A percentile compares a stretch with the other conserved stretches of the same genome.
phyloP scores from a whole-genome alignment of 2,113 vertebrate species.

The Heterochromis multidens region DNA sequence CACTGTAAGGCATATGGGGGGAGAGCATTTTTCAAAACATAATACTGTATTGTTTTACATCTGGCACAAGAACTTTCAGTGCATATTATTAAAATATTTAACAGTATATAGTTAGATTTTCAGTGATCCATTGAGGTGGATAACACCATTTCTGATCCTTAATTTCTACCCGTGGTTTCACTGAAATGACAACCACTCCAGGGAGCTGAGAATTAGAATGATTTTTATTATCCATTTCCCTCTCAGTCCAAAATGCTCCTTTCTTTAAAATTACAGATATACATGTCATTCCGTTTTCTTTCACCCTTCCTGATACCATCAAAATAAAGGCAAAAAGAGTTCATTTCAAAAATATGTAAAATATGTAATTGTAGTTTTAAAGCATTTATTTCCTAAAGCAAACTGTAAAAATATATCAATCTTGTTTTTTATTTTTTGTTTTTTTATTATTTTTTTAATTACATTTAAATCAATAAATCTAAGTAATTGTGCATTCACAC shows the following conservation, averaged over 20 bases:
- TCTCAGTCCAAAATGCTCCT: not conserved
- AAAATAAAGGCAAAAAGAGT: not conserved
- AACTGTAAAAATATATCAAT: not conserved
- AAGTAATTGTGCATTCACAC: not conserved
- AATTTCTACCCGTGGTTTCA: not conserved
- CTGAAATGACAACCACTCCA: not conserved
- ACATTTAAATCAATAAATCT: too few species aligned
- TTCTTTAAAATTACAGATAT: not conserved
- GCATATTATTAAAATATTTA: not conserved
- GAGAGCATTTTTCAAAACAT: not conserved
- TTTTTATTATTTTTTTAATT: not conserved
- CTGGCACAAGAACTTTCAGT: not conserved
- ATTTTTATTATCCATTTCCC: not conserved
- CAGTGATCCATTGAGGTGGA: not conserved
- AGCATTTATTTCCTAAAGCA: not conserved
- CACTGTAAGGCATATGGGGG: not conserved
- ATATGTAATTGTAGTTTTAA: not conserved
- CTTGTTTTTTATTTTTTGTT: not conserved
- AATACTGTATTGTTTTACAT: not conserved
- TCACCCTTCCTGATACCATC: not conserved
- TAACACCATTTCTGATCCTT: not conserved
- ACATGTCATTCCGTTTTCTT: not conserved
- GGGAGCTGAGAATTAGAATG: not conserved
- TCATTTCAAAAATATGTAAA: not conserved
- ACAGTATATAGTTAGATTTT: not conserved